Conservation (phyloP, 2,113 vertebrate species). For the Porphyrio hochstetteri region DNA sequence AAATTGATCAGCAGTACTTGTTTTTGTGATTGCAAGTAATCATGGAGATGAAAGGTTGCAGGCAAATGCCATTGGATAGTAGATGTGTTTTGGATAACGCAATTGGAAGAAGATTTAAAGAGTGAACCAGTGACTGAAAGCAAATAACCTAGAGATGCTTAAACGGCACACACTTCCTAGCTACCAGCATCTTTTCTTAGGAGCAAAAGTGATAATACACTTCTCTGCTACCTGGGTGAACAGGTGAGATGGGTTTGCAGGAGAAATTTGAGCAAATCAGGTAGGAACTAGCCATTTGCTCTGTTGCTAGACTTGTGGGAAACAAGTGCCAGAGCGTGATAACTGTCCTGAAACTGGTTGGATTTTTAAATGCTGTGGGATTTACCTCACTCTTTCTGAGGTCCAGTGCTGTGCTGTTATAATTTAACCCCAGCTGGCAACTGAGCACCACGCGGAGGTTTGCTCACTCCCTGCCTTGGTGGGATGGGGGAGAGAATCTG, state of each 20-base stretch:
- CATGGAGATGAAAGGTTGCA: neutral
- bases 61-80: neutral
- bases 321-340: neutral
- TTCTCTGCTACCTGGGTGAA: neutral
- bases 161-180: neutral
- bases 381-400: neutral
- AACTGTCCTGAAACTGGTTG: neutral
- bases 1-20: neutral
- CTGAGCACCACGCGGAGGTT: too few species aligned
- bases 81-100: neutral
- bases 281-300: neutral
- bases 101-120: neutral
- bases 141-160: neutral
- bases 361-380: neutral
- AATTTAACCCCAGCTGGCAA: too few species aligned
- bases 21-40: neutral
- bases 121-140: neutral
- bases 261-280: neutral
- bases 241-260: neutral
- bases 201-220: neutral
- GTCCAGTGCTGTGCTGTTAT: neutral
- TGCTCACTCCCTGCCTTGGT: too few species aligned
- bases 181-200: neutral
- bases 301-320: neutral
- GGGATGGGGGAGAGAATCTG: too few species aligned